A percentile compares a stretch with the other conserved stretches of the same genome.
These are phyloP conservation scores for Pterocles gutturalis DNA, from an alignment of 2,113 vertebrate species.

Conservation along the genomic window DNA sequence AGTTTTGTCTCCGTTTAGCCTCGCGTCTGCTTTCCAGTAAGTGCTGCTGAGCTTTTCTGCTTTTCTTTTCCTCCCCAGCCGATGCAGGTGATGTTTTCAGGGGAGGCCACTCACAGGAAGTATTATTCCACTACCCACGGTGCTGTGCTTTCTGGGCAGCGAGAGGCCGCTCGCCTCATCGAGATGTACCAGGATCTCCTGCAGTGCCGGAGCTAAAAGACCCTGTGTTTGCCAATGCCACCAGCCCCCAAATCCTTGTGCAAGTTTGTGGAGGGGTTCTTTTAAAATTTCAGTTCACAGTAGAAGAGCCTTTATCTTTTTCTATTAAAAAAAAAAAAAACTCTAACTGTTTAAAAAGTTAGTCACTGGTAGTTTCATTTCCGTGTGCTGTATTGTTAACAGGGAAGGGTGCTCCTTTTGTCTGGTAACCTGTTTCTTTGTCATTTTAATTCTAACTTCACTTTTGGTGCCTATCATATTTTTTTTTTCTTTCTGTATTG, in stretches of 20 bases:
- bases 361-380: constrained; percentile 78
- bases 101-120: constrained; percentile 98
- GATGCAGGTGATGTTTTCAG: constrained; percentile 97
- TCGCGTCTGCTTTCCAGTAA: accelerated
- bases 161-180: constrained; percentile 90
- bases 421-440: constrained; percentile 56
- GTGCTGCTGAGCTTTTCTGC: neutral
- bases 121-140: constrained; percentile 99
- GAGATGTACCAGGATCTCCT: constrained; percentile 96
- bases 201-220: constrained; percentile 84
- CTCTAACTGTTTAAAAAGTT: constrained; percentile 80
- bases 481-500: constrained; percentile 78
- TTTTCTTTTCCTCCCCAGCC: constrained; percentile 76
- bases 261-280: constrained; percentile 70
- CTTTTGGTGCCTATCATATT: constrained; percentile 49
- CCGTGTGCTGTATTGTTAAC: constrained; percentile 77
- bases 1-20: neutral
- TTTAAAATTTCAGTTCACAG: constrained; percentile 30
- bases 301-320: constrained; percentile 84
- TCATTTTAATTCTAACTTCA: constrained; percentile 77
- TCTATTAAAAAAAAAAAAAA: constrained; percentile 65
- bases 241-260: constrained; percentile 78
- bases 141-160: constrained; percentile 98
- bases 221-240: constrained; percentile 76
- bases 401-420: constrained; percentile 79